Conservation (phyloP, 1,140 invertebrate genomes). For the Zaprionus nigranus region DNA sequence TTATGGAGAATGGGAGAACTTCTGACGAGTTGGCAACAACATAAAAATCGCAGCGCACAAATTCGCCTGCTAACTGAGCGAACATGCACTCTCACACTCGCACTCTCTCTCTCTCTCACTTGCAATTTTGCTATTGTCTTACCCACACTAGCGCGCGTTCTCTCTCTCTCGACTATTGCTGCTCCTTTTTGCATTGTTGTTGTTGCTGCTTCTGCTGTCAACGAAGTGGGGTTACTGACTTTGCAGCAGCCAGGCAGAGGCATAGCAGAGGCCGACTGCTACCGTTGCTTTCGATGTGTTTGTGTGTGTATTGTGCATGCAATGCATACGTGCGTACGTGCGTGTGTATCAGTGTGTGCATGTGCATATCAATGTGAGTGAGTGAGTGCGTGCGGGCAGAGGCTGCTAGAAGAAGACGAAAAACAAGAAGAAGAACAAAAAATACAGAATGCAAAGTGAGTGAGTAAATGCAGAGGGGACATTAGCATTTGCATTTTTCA, state of each 20-base stretch:
- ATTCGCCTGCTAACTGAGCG: constrained; percentile 69
- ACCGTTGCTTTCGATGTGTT: constrained; percentile 40
- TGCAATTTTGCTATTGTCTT: constrained; percentile 29
- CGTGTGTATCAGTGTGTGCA: constrained; percentile 13
- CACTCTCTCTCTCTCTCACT: constrained; percentile 3
- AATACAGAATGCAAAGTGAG: constrained; percentile 32
- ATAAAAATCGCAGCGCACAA: constrained; percentile 75
- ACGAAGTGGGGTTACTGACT: constrained; percentile 82
- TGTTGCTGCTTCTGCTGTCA: constrained; percentile 42
- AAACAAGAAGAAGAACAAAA: constrained; percentile 2
- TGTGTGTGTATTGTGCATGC: constrained; percentile 21
- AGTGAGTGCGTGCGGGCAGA: constrained; percentile 37
- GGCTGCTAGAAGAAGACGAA: constrained; percentile 17
- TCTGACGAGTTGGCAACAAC: constrained; percentile 73
- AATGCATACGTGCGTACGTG: constrained; percentile 5
- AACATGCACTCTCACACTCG: constrained; percentile 12
- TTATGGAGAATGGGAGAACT: constrained; percentile 52
- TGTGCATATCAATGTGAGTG: constrained; percentile 37
- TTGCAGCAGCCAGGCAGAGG: constrained; percentile 69
- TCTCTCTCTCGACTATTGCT: constrained; percentile 35
- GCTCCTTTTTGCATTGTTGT: constrained; percentile 16
- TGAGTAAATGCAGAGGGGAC: constrained; percentile 35
- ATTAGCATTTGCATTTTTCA: constrained; percentile 31
- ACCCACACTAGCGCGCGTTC: not conserved
- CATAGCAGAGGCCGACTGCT: constrained; percentile 55